phyloP scores from a whole-genome alignment of 1,140 invertebrate genomes.

The Sycophila sp. region DNA sequence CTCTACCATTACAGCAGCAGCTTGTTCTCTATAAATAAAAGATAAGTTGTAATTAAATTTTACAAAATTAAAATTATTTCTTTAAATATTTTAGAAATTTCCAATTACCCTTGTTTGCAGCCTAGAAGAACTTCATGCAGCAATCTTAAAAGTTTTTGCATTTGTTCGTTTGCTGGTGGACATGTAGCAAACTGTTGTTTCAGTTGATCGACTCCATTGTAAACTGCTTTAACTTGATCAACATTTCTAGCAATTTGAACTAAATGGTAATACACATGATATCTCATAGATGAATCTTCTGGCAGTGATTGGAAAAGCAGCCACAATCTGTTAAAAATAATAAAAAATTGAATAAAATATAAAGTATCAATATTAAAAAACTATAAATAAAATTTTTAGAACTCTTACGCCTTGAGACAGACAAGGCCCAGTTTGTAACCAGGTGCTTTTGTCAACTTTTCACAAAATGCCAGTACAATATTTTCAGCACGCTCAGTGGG shows the following conservation, averaged over 20 bases:
- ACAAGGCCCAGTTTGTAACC: constrained; percentile 82
- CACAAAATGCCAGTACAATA: constrained; percentile 90
- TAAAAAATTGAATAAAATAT: constrained; percentile 31
- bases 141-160: constrained; percentile 90
- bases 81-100: too few species aligned
- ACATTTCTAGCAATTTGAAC: constrained; percentile 88
- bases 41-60: constrained; percentile 35
- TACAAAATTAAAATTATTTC: not conserved
- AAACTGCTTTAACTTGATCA: constrained; percentile 85
- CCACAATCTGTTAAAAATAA: constrained; percentile 74
- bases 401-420: constrained; percentile 85
- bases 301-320: constrained; percentile 91
- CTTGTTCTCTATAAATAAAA: constrained; percentile 78
- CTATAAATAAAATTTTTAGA: not conserved
- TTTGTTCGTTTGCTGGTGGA: constrained; percentile 88
- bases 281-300: constrained; percentile 83
- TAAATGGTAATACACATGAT: constrained; percentile 92
- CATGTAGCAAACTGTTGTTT: constrained; percentile 86
- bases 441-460: constrained; percentile 92
- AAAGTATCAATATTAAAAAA: constrained; percentile 11
- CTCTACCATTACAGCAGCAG: constrained; percentile 96
- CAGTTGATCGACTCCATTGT: constrained; percentile 81
- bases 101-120: constrained; percentile 73
- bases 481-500: constrained; percentile 89
- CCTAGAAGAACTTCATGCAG: constrained; percentile 88